Conservation (phyloP, 2,797 vertebrate genomes). For the Ctenochaetus hawaiiensis region DNA sequence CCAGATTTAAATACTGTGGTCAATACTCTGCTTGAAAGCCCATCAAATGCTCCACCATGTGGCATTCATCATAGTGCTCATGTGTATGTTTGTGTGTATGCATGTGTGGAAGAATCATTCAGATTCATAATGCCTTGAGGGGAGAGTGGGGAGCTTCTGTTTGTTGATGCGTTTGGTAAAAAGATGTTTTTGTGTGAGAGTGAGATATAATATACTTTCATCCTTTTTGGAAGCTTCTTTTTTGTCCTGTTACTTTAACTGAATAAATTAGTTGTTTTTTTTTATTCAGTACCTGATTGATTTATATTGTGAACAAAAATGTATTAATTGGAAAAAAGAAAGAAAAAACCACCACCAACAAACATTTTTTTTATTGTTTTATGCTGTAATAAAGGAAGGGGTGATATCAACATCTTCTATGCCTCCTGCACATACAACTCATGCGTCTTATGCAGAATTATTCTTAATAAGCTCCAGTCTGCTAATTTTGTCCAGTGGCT, state of each 20-base stretch:
- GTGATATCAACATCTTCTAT: background rate
- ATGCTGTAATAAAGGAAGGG: background rate
- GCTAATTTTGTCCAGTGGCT: background rate
- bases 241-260: background rate
- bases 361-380: background rate
- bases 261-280: background rate
- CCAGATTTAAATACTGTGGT: constrained; percentile 35
- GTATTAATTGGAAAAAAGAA: background rate
- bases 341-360: too few species aligned
- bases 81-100: constrained; percentile 11
- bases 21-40: constrained; percentile 39
- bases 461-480: background rate
- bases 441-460: background rate
- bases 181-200: background rate
- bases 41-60: constrained; percentile 27
- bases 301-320: background rate
- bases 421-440: background rate
- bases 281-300: background rate
- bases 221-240: background rate
- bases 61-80: background rate
- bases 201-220: constrained; percentile 1
- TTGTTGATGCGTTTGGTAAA: background rate
- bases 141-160: background rate
- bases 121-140: constrained; percentile 20
- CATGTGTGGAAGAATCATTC: constrained; percentile 20